phyloP scores from a whole-genome alignment of 2,797 vertebrate species.

The Bryconaethiops microstoma region DNA sequence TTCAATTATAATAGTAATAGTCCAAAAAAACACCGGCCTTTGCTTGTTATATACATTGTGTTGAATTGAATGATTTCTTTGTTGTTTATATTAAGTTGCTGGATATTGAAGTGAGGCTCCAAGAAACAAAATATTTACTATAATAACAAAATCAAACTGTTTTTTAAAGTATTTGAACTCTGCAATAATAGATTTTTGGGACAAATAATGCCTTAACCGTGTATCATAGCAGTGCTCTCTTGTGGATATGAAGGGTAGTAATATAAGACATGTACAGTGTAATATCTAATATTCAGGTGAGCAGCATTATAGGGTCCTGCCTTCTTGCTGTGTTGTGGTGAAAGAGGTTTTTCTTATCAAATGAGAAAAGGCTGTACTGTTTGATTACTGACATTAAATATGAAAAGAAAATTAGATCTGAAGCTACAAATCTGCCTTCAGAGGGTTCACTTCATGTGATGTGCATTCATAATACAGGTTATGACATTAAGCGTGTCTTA shows the following conservation, averaged over 20 bases:
- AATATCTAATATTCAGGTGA: not conserved
- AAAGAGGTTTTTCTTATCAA: slow-evolving; percentile 11
- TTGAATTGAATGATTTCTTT: too few relatives aligned
- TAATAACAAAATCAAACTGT: too few relatives aligned
- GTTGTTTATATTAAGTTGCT: too few relatives aligned
- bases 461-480: not conserved
- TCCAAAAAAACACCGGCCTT: too few relatives aligned
- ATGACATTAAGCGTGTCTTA: not conserved
- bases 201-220: not conserved
- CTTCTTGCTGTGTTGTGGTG: slow-evolving; percentile 23
- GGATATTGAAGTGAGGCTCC: too few relatives aligned
- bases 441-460: not conserved
- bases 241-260: slow-evolving; percentile 26
- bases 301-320: slow-evolving; percentile 15
- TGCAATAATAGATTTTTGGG: not conserved
- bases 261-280: not conserved
- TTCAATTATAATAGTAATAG: too few relatives aligned
- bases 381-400: slow-evolving; percentile 4
- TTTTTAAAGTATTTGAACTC: not conserved
- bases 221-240: slow-evolving; percentile 43
- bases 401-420: not conserved
- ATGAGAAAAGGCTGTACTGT: slow-evolving; percentile 16
- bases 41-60: too few relatives aligned
- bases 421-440: not conserved
- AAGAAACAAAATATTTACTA: too few relatives aligned